Percentiles rank a stretch among this genome's conserved stretches.
phyloP scores from a whole-genome alignment of 2,797 vertebrate species.

The Enteromius paludinosus region DNA sequence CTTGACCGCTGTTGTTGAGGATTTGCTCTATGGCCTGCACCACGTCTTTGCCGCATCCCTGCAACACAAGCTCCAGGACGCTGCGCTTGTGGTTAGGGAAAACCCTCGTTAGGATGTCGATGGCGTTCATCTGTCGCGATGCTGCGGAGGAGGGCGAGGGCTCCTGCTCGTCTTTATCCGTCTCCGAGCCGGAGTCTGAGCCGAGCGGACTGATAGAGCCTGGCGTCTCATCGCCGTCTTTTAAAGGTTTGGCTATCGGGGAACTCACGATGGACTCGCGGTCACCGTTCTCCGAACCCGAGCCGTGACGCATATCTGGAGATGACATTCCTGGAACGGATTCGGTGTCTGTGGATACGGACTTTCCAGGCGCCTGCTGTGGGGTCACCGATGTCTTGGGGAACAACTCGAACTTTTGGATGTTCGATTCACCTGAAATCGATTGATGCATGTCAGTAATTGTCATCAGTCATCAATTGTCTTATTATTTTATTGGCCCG shows the following conservation, averaged over 20 bases:
- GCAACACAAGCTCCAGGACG: slow-evolving; percentile 94
- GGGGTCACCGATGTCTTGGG: slow-evolving; percentile 85
- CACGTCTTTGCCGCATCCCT: slow-evolving; percentile 97
- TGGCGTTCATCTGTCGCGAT: slow-evolving; percentile 93
- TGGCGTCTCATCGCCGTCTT: slow-evolving; percentile 90
- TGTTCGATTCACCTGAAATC: slow-evolving; percentile 82
- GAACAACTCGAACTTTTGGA: slow-evolving; percentile 96
- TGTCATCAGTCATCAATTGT: background rate
- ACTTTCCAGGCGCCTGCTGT: slow-evolving; percentile 84
- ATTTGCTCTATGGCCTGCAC: slow-evolving; percentile 99
- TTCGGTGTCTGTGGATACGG: slow-evolving; percentile 87
- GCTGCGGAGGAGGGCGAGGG: slow-evolving; percentile 83
- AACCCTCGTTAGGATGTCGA: slow-evolving; percentile 95
- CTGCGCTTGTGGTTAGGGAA: slow-evolving; percentile 96
- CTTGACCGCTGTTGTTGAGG: slow-evolving; percentile 91
- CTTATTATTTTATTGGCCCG: background rate
- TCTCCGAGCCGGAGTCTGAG: slow-evolving; percentile 93
- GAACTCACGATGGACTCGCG: slow-evolving; percentile 93
- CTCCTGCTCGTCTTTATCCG: slow-evolving; percentile 88
- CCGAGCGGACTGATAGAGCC: slow-evolving; percentile 93
- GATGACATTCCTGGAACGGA: slow-evolving; percentile 88
- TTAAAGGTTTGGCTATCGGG: slow-evolving; percentile 85
- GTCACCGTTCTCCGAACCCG: slow-evolving; percentile 94
- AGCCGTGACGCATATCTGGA: slow-evolving; percentile 88
- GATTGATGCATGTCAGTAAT: background rate